phyloP scores from a whole-genome alignment of 1,140 invertebrate genomes.

The Aphelenchoides fujianensis region DNA sequence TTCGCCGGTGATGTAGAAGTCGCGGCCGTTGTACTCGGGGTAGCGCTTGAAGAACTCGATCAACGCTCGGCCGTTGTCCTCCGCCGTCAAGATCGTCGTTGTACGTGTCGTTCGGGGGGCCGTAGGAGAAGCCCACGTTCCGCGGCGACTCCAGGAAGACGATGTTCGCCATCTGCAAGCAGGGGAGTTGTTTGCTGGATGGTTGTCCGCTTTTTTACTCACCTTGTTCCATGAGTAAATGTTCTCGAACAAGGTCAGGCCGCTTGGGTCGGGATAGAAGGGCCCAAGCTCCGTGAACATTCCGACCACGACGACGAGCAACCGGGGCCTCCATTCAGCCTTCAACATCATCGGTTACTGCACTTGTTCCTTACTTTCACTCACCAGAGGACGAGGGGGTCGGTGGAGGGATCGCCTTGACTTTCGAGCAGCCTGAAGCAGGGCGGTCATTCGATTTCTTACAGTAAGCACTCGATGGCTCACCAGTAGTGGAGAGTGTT shows the following conservation, averaged over 20 bases:
- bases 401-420: slow-evolving; percentile 62
- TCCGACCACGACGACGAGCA: slow-evolving; percentile 65
- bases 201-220: too few species aligned
- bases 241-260: slow-evolving; percentile 56
- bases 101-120: slow-evolving; percentile 23
- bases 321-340: slow-evolving; percentile 69
- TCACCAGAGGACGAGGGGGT: slow-evolving; percentile 67
- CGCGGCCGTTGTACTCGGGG: slow-evolving; percentile 64
- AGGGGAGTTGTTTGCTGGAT: too few species aligned
- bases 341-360: too few species aligned
- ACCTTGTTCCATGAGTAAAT: slow-evolving; percentile 65
- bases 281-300: slow-evolving; percentile 67
- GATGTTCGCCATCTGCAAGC: slow-evolving; percentile 79
- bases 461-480: not conserved
- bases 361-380: too few species aligned
- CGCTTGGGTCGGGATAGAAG: slow-evolving; percentile 61
- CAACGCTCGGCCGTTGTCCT: slow-evolving; percentile 65
- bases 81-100: slow-evolving; percentile 42
- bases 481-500: not conserved
- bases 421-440: slow-evolving; percentile 66
- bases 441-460: not conserved
- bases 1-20: slow-evolving; percentile 66
- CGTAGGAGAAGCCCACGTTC: slow-evolving; percentile 68
- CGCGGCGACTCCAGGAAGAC: slow-evolving; percentile 67
- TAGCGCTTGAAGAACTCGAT: slow-evolving; percentile 66